These are phyloP conservation scores for Phanerotoma sp. DNA, from an alignment of 2,888 invertebrate species.

Conservation along the genomic window DNA sequence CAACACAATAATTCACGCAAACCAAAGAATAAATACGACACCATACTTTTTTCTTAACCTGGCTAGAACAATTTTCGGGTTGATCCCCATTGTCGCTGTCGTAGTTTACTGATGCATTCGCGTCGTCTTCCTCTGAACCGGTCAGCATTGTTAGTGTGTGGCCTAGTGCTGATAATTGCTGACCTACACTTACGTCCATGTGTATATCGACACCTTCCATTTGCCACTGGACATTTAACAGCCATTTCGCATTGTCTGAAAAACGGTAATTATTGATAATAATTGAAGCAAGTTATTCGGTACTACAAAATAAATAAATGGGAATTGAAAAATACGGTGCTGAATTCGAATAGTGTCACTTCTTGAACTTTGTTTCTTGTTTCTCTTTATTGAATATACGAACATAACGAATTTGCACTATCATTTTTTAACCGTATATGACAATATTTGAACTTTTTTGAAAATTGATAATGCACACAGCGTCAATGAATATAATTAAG, in stretches of 20 bases:
- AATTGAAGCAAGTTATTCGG: too few relatives aligned
- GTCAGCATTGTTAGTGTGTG: conserved; percentile 95
- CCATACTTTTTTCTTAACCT: conserved; percentile 56
- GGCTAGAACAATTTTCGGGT: conserved; percentile 60
- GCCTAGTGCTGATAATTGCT: conserved; percentile 90
- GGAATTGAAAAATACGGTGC: too few relatives aligned
- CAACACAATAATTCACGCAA: background rate
- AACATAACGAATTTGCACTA: too few relatives aligned
- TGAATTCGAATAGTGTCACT: too few relatives aligned
- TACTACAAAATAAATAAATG: too few relatives aligned
- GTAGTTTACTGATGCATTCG: conserved; percentile 67
- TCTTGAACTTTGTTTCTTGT: too few relatives aligned
- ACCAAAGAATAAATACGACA: conserved; percentile 30
- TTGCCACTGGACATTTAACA: conserved; percentile 97
- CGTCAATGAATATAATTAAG: too few relatives aligned
- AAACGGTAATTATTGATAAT: too few relatives aligned
- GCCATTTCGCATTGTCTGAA: conserved; percentile 94
- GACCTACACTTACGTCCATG: conserved; percentile 93
- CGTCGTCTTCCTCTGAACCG: conserved; percentile 84
- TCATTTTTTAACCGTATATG: too few relatives aligned
- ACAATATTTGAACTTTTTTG: too few relatives aligned
- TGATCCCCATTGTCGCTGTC: conserved; percentile 80
- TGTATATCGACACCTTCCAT: conserved; percentile 99
- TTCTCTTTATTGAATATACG: too few relatives aligned
- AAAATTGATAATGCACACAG: too few relatives aligned